Percentiles rank a stretch among this genome's conserved stretches.
These are phyloP conservation scores for Cepaea hortensis DNA, from an alignment of 2,888 invertebrate genomes.

Conservation along the genomic window DNA sequence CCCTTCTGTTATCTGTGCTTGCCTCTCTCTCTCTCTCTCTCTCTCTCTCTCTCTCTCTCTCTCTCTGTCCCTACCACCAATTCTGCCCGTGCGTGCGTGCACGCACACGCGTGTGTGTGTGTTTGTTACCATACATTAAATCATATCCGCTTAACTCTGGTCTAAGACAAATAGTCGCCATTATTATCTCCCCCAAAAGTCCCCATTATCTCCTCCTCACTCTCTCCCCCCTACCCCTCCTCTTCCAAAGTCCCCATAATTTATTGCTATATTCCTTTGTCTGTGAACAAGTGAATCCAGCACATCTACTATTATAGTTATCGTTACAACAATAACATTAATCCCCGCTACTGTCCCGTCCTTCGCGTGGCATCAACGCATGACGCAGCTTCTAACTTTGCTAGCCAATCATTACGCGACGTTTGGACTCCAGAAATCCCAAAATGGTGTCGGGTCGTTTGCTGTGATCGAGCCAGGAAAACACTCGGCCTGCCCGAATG, in stretches of 20 bases:
- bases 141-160: not conserved
- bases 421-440: not conserved
- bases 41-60: not conserved
- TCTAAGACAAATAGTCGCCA: no score
- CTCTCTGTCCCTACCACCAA: not conserved
- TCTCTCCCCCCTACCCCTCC: no score
- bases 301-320: not conserved
- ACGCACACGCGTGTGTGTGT: not conserved
- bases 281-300: not conserved
- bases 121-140: not conserved
- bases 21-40: not conserved
- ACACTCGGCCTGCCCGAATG: slow-evolving; percentile 12
- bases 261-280: not conserved
- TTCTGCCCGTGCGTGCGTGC: not conserved
- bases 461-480: slow-evolving; percentile 13
- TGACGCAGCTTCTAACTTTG: slow-evolving; percentile 24
- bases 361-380: not conserved
- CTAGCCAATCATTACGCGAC: slow-evolving; percentile 13
- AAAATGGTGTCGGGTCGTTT: slow-evolving; percentile 13
- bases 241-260: no score
- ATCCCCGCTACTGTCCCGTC: not conserved
- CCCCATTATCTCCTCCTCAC: no score
- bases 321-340: not conserved
- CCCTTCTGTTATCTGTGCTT: not conserved
- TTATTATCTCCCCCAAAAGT: no score